These are phyloP conservation scores for Anguilla pacifica DNA, from an alignment of 2,797 vertebrate genomes.

Conservation along the genomic window DNA sequence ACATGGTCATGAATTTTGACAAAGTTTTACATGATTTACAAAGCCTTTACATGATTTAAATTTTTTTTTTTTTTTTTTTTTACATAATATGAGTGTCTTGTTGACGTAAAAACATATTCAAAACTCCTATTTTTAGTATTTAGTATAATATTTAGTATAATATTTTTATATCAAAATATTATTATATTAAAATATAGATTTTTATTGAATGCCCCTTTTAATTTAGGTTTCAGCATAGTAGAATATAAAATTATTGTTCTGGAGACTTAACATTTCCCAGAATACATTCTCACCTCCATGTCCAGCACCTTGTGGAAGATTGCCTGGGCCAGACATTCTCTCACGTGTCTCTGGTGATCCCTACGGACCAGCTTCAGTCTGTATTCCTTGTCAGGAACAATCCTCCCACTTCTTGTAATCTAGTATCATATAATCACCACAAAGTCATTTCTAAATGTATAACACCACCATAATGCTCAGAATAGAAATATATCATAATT, in stretches of 20 bases:
- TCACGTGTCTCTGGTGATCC: constrained; percentile 78
- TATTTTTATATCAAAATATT: too few species aligned
- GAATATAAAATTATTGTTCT: neutral
- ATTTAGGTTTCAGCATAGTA: neutral
- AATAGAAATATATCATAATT: neutral
- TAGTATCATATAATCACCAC: constrained; percentile 56
- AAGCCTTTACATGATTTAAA: too few species aligned
- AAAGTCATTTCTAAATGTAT: neutral
- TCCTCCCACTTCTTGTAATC: constrained; percentile 89
- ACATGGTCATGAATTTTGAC: neutral
- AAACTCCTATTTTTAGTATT: too few species aligned
- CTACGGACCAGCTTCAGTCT: constrained; percentile 77
- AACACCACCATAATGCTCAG: neutral
- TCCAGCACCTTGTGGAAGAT: constrained; percentile 89
- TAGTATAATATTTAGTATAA: too few species aligned
- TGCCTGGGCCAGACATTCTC: constrained; percentile 83
- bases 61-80: too few species aligned
- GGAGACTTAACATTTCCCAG: neutral
- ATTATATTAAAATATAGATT: too few species aligned
- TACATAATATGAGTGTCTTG: too few species aligned
- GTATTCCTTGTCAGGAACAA: constrained; percentile 91
- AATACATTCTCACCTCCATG: constrained; percentile 78
- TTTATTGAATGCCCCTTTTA: neutral
- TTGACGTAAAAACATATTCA: too few species aligned
- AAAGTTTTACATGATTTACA: too few species aligned